These are phyloP conservation scores for Salticus scenicus DNA, from an alignment of 2,888 invertebrate genomes.

Conservation along the genomic window DNA sequence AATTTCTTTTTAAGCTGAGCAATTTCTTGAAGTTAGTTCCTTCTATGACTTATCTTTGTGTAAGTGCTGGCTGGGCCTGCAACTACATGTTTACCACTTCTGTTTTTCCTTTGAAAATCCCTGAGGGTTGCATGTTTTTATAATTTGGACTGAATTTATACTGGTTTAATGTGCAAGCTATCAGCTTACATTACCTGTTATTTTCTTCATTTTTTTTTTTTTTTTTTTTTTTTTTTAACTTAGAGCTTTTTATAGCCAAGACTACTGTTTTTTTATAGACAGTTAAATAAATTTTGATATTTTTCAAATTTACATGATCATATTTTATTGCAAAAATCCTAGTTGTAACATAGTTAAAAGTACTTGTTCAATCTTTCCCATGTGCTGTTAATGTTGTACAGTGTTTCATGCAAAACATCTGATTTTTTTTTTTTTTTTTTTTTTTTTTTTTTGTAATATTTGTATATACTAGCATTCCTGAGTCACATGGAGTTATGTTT, in stretches of 20 bases:
- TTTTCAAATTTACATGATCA: conserved; percentile 33
- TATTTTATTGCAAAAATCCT: conserved; percentile 46
- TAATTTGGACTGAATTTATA: conserved; percentile 11
- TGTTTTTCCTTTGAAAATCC: background rate
- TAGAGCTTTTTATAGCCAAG: conserved; percentile 47
- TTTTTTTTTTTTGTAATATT: conserved; percentile 31
- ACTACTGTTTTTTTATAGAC: conserved; percentile 41
- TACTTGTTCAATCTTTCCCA: conserved; percentile 35
- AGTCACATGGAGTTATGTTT: conserved; percentile 30
- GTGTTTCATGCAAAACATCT: conserved; percentile 45
- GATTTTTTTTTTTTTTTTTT: conserved; percentile 39
- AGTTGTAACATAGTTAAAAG: conserved; percentile 24
- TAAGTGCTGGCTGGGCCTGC: conserved; percentile 59
- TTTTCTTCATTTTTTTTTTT: too few relatives aligned
- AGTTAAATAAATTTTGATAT: conserved; percentile 30
- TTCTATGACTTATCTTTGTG: conserved; percentile 21
- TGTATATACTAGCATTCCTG: conserved; percentile 66
- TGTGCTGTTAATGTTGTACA: conserved; percentile 57
- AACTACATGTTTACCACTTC: background rate
- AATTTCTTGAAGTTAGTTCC: conserved; percentile 9
- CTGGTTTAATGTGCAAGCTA: background rate
- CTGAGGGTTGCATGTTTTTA: background rate
- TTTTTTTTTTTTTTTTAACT: background rate
- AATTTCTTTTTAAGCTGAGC: conserved; percentile 8
- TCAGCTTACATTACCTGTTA: background rate